phyloP scores from a whole-genome alignment of 2,888 invertebrate species.

The Plebejus argus region DNA sequence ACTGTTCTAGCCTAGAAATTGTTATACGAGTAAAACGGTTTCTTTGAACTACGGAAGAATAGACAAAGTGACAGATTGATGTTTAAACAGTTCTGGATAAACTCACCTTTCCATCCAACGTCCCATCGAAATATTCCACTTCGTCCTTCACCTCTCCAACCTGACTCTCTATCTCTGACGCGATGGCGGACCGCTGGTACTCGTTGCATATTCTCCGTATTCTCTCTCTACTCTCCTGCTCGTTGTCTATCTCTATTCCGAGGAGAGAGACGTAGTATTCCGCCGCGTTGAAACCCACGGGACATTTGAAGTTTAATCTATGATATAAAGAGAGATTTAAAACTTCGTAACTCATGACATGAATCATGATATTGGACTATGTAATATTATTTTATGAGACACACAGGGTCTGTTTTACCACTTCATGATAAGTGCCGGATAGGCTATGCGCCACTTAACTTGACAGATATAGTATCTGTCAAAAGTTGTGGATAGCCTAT shows the following conservation, averaged over 20 bases:
- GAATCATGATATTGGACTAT: background rate
- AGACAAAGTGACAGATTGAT: too few species aligned
- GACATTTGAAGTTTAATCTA: slow-evolving; percentile 85
- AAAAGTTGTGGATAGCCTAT: too few species aligned
- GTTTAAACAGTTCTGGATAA: background rate
- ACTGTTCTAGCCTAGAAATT: too few species aligned
- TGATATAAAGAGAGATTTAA: background rate
- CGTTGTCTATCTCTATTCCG: slow-evolving; percentile 68
- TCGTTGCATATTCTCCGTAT: slow-evolving; percentile 79
- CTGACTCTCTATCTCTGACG: slow-evolving; percentile 59
- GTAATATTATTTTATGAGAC: too few species aligned
- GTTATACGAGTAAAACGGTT: too few species aligned
- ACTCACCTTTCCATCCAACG: slow-evolving; percentile 60
- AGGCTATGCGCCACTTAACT: too few species aligned
- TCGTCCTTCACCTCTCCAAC: slow-evolving; percentile 70
- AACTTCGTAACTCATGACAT: background rate
- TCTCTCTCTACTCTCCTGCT: slow-evolving; percentile 66
- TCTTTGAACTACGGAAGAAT: too few species aligned
- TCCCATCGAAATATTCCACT: slow-evolving; percentile 68
- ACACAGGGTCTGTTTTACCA: too few species aligned
- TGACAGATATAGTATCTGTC: too few species aligned
- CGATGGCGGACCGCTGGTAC: slow-evolving; percentile 74
- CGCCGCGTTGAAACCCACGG: slow-evolving; percentile 90
- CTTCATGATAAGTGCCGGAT: too few species aligned
- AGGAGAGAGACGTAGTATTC: slow-evolving; percentile 89